These are phyloP conservation scores for Drosophila tanythrix DNA, from an alignment of 2,888 invertebrate genomes.

Conservation along the genomic window DNA sequence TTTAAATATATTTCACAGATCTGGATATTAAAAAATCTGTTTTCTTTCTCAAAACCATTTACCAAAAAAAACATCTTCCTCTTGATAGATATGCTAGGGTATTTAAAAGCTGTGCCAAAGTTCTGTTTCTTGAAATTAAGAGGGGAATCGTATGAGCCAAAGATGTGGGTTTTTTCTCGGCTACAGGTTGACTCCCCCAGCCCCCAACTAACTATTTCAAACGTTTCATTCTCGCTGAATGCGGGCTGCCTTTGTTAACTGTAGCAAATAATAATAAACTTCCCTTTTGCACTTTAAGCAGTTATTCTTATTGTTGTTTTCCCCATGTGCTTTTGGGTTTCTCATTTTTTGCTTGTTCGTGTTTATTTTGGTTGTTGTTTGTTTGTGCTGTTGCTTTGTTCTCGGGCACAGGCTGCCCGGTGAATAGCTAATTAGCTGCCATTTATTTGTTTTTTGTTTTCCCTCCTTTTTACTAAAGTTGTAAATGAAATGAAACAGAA, in stretches of 20 bases:
- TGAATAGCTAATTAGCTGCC: conserved; percentile 54
- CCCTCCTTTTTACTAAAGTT: too few relatives aligned
- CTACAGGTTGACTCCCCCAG: conserved; percentile 17
- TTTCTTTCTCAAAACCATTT: neutral
- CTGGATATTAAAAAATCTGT: neutral
- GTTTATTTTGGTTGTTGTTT: conserved; percentile 38
- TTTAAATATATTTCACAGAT: neutral
- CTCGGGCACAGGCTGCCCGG: conserved; percentile 16
- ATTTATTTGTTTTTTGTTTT: conserved; percentile 7
- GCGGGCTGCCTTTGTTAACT: conserved; percentile 61
- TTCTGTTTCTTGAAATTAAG: conserved; percentile 41
- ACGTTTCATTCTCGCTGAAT: conserved; percentile 8
- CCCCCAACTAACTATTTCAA: neutral
- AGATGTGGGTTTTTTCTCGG: conserved; percentile 20
- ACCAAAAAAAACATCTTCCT: neutral
- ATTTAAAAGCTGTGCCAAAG: conserved; percentile 41
- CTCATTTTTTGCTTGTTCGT: conserved; percentile 15
- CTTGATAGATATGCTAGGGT: conserved; percentile 1
- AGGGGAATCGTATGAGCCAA: conserved; percentile 19
- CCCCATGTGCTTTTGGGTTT: conserved; percentile 39
- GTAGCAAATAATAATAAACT: conserved; percentile 67
- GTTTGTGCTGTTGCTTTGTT: conserved; percentile 41
- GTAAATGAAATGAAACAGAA: conserved; percentile 6
- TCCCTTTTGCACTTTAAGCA: conserved; percentile 50
- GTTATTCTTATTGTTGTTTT: conserved; percentile 34